These are phyloP conservation scores for Lobophora halterata DNA, from an alignment of 2,888 invertebrate species.

Conservation along the genomic window DNA sequence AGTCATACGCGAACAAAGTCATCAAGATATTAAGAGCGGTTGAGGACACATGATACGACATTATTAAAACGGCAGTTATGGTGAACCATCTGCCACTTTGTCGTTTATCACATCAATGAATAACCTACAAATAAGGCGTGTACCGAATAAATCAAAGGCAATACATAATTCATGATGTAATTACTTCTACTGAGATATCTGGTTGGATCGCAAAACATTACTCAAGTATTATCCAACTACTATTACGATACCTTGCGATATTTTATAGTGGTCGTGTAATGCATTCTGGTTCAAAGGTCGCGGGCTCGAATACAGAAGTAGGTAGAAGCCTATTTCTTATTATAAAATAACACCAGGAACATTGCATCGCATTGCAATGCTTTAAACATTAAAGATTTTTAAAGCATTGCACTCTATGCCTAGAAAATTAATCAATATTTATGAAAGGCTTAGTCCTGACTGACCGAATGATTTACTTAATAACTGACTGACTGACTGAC, in stretches of 20 bases:
- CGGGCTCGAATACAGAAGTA: background rate
- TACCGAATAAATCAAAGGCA: slow-evolving; percentile 14
- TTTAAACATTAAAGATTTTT: too few relatives aligned
- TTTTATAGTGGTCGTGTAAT: slow-evolving; percentile 4
- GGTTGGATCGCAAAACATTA: slow-evolving; percentile 19
- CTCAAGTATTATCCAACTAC: slow-evolving; percentile 21
- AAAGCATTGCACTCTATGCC: too few relatives aligned
- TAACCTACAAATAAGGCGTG: slow-evolving; percentile 14
- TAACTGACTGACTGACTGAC: too few relatives aligned
- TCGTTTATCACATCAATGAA: slow-evolving; percentile 14
- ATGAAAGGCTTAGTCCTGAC: too few relatives aligned
- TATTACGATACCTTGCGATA: slow-evolving; percentile 6
- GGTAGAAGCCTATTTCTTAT: background rate
- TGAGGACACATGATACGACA: too few relatives aligned
- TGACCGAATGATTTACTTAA: too few relatives aligned
- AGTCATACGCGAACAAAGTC: too few relatives aligned
- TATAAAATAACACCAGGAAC: background rate
- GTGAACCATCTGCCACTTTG: slow-evolving; percentile 18
- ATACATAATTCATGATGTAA: slow-evolving; percentile 23
- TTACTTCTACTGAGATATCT: slow-evolving; percentile 16
- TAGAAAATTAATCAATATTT: too few relatives aligned
- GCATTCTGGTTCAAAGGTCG: slow-evolving; percentile 5
- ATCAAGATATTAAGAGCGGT: too few relatives aligned
- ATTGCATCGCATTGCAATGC: too few relatives aligned
- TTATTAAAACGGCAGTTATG: slow-evolving; percentile 9